These are phyloP conservation scores for Apteryx owenii DNA, from an alignment of 2,113 vertebrate species.

Conservation along the genomic window DNA sequence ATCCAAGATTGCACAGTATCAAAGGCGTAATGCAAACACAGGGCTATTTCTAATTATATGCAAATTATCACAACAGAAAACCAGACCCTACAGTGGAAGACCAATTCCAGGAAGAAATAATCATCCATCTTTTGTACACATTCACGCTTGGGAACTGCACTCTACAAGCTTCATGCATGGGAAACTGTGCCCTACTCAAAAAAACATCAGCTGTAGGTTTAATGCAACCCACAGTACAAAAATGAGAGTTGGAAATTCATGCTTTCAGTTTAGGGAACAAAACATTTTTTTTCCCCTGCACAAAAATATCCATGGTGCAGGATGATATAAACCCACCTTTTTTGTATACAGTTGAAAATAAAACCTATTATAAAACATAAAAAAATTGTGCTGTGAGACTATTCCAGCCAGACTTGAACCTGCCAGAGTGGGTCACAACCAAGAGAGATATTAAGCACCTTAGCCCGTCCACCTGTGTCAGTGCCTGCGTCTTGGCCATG, in stretches of 20 bases:
- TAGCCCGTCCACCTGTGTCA: background rate
- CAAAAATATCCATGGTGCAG: background rate
- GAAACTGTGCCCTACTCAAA: background rate
- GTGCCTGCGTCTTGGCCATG: background rate
- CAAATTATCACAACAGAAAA: constrained; percentile 45
- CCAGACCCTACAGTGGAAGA: constrained; percentile 26
- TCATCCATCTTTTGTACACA: constrained; percentile 42
- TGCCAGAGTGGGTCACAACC: background rate
- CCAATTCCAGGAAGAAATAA: constrained; percentile 16
- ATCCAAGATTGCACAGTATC: background rate
- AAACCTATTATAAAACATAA: background rate
- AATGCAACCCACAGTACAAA: background rate
- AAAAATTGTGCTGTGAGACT: background rate
- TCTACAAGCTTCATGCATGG: background rate
- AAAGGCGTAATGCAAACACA: background rate
- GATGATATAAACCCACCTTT: background rate
- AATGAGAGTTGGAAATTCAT: background rate
- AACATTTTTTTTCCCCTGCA: background rate
- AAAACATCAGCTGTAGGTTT: background rate
- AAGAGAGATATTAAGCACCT: background rate
- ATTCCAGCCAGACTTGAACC: background rate
- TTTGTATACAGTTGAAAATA: background rate
- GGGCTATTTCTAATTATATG: constrained; percentile 58
- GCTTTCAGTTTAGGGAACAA: background rate
- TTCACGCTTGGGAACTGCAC: background rate